These are phyloP conservation scores for Anastatus disparis DNA, from an alignment of 1,140 invertebrate genomes.

Conservation along the genomic window DNA sequence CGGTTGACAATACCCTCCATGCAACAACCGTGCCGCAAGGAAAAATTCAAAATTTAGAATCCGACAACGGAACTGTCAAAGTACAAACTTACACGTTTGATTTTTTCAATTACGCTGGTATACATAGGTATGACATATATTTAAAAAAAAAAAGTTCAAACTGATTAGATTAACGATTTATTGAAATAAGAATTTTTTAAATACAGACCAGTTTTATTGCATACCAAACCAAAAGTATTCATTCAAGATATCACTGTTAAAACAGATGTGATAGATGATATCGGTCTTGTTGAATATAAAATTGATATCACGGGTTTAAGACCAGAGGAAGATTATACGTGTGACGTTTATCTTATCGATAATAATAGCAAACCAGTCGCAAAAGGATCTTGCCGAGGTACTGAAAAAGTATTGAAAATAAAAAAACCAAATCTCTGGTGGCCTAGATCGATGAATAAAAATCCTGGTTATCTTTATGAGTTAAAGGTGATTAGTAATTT, in stretches of 20 bases:
- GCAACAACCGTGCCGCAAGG: conserved; percentile 87
- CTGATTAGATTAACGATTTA: too few relatives aligned
- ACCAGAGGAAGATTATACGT: conserved; percentile 58
- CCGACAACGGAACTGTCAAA: conserved; percentile 76
- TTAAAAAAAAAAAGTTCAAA: too few relatives aligned
- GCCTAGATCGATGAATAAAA: conserved; percentile 86
- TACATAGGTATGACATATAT: conserved; percentile 84
- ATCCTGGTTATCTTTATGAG: conserved; percentile 86
- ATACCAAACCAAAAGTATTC: conserved; percentile 84
- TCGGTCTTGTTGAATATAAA: conserved; percentile 66
- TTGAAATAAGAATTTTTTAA: too few relatives aligned
- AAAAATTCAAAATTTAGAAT: conserved; percentile 69
- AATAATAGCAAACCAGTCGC: conserved; percentile 68
- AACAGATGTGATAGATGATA: conserved; percentile 73
- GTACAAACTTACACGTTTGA: conserved; percentile 90
- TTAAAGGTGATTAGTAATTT: conserved; percentile 69
- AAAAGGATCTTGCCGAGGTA: conserved; percentile 55
- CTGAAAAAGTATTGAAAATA: conserved; percentile 73
- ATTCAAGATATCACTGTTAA: conserved; percentile 86
- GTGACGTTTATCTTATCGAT: conserved; percentile 66
- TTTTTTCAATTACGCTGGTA: conserved; percentile 98
- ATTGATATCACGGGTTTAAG: conserved; percentile 58
- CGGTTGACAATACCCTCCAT: conserved; percentile 92
- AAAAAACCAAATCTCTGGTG: conserved; percentile 88
- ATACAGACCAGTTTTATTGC: conserved; percentile 80